Base-by-base conservation (phyloP, 2,888 invertebrate species). In the Melinaea marsaeus region DNA sequence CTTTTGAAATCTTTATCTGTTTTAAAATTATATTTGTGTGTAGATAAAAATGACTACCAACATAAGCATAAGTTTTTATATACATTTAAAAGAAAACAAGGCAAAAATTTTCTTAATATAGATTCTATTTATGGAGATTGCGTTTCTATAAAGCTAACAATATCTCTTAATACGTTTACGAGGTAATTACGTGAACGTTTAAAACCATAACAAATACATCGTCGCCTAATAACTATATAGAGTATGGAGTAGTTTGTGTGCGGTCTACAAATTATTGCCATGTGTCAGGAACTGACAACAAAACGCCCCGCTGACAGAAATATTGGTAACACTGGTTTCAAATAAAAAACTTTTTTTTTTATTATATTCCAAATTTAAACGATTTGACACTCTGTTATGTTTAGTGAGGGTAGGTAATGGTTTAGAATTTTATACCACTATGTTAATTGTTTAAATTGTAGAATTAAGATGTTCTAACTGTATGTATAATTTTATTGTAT, bases 241-340 rank as follows among this genome's bases (percentile, higher is more conserved):
- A 69, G 72, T 86, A 83, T 83, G 74, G 75, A 69, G 72, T 42
- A 42, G 68, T 73, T 72, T 79, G 81, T 82, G 88, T 86, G 88
- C 83, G 88, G 84, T 83, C 85, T 75, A 81, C 83, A 84, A 85
- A 85, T 84, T 81, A 81, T 80, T 76, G 79, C 83, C 86, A 86
- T 80, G 78, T 88, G 75, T 76, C 80, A 77, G 77, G 80, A 77
- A 77, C 76, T 78, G 75, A 80, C 79, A 81, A 86, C 87, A 84
- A 86, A 89, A 88, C 83, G 81, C 81, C 82, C 76, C 74, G 80
- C 75, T 85, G 90, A 90, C 88, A 89, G 90, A 90, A 88, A 85
- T 89, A 90, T 84, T 83, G 79, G 83, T 79, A 74, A 79, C 79
- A 76, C 76, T 78, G 79, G 80, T 79, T 79, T 76, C 75, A 75